These are phyloP conservation scores for Porites cylindrica DNA, from an alignment of 92 coral and sea anemone species.

Conservation along the genomic window DNA sequence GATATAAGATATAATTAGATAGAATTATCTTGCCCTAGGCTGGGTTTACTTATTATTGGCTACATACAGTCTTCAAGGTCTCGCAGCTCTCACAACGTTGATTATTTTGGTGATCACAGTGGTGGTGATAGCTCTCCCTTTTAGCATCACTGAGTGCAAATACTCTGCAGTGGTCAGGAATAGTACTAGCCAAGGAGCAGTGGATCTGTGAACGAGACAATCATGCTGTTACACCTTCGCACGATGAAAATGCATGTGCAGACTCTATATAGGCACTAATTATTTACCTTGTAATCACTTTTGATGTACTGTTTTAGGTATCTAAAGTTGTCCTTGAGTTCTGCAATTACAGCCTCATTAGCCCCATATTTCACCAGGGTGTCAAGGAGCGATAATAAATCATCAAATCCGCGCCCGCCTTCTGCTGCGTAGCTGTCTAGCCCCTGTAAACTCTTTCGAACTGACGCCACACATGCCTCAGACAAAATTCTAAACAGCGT, in stretches of 20 bases:
- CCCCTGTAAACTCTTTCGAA: slow-evolving; percentile 64
- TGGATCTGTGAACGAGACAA: slow-evolving; percentile 49
- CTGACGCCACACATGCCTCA: slow-evolving; percentile 52
- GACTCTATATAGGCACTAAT: slow-evolving; percentile 21
- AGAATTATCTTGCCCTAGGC: background rate
- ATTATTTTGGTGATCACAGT: slow-evolving; percentile 53
- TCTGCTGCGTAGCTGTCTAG: slow-evolving; percentile 23
- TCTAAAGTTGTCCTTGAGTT: slow-evolving; percentile 6
- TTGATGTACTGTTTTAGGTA: slow-evolving; percentile 9
- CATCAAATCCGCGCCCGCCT: too few species aligned
- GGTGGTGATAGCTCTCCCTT: slow-evolving; percentile 8
- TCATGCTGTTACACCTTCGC: slow-evolving; percentile 22
- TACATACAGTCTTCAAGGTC: slow-evolving; percentile 31
- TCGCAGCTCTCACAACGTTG: slow-evolving; percentile 48
- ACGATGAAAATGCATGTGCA: background rate
- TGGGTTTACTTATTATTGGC: background rate
- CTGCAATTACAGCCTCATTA: slow-evolving; percentile 1
- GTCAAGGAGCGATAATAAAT: slow-evolving; percentile 6
- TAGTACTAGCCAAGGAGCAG: slow-evolving; percentile 32
- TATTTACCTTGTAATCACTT: slow-evolving; percentile 21
- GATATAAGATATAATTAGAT: background rate
- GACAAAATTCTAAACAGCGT: slow-evolving; percentile 58
- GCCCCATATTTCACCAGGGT: slow-evolving; percentile 25
- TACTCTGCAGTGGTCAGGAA: slow-evolving; percentile 60
- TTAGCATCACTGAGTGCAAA: slow-evolving; percentile 53